Conservation (phyloP, 2,888 invertebrate species). For the Monoplex corrugatus region DNA sequence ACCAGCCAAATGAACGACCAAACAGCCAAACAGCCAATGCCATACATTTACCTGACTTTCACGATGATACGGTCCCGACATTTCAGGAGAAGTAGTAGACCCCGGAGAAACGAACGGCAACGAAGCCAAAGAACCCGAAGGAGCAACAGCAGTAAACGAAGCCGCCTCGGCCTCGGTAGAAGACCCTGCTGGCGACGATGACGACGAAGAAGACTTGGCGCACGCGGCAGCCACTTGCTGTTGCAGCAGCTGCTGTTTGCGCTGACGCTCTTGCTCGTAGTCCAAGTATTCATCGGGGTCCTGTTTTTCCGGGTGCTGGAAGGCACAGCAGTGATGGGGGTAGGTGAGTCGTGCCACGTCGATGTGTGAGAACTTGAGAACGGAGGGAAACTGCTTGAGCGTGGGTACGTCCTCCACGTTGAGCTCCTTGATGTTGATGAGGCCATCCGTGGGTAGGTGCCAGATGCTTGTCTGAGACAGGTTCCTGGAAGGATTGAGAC, state of each 20-base stretch:
- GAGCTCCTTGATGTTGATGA: conserved; percentile 88
- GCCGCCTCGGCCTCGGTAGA: not conserved
- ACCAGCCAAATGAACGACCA: too few relatives aligned
- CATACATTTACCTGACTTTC: too few relatives aligned
- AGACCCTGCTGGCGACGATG: not conserved
- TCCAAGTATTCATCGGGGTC: conserved; percentile 14
- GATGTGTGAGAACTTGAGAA: conserved; percentile 87
- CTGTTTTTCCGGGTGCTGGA: conserved; percentile 89
- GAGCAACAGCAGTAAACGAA: too few relatives aligned
- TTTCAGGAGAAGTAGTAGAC: too few relatives aligned
- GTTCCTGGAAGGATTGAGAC: too few relatives aligned
- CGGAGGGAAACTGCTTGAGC: conserved; percentile 91
- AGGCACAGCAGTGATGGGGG: conserved; percentile 95
- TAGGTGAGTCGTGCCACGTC: conserved; percentile 86
- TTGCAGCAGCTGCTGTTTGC: not conserved
- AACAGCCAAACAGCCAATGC: too few relatives aligned
- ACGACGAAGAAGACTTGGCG: not conserved
- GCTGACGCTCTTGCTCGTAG: conserved; percentile 31
- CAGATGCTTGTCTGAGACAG: conserved; percentile 90
- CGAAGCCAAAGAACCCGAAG: too few relatives aligned
- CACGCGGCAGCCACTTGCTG: not conserved
- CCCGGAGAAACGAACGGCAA: too few relatives aligned
- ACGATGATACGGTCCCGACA: too few relatives aligned
- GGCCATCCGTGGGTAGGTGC: conserved; percentile 88
- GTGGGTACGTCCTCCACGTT: conserved; percentile 88